Conservation (phyloP, 2,113 vertebrate genomes). For the Alosa alosa region DNA sequence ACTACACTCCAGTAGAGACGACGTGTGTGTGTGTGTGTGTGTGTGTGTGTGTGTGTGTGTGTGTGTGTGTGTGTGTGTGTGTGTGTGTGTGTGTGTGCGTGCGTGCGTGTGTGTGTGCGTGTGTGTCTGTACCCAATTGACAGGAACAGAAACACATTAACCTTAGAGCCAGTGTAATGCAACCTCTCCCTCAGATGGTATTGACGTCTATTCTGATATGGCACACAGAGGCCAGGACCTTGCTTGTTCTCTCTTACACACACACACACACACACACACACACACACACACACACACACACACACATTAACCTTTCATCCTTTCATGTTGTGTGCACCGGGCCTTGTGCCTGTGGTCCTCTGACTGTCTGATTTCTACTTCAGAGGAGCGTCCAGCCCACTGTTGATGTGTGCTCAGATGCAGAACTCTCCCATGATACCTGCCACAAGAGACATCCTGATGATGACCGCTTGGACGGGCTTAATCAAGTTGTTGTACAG, state of each 20-base stretch:
- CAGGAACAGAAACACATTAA: not conserved
- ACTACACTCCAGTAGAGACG: slow-evolving; percentile 53
- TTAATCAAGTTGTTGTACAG: not conserved
- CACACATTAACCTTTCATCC: not conserved
- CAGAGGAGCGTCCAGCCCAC: not conserved
- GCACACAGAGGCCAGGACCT: not conserved
- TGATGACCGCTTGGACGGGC: not conserved
- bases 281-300: not conserved
- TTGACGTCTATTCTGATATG: not conserved
- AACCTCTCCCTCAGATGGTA: not conserved
- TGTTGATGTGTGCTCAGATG: not conserved
- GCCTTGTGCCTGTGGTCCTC: not conserved
- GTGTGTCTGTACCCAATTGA: not conserved
- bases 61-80: not conserved
- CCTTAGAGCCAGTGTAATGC: not conserved
- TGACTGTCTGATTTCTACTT: not conserved
- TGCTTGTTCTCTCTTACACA: not conserved
- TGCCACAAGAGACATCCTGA: not conserved
- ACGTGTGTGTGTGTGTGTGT: not conserved
- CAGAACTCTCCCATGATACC: no score
- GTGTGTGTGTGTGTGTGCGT: not conserved
- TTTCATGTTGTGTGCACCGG: not conserved
- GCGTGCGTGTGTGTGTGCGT: not conserved
- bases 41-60: slow-evolving; percentile 14
- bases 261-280: not conserved